Base-by-base conservation (phyloP, 2,888 invertebrate genomes). In the Hoplodrina blanda region DNA sequence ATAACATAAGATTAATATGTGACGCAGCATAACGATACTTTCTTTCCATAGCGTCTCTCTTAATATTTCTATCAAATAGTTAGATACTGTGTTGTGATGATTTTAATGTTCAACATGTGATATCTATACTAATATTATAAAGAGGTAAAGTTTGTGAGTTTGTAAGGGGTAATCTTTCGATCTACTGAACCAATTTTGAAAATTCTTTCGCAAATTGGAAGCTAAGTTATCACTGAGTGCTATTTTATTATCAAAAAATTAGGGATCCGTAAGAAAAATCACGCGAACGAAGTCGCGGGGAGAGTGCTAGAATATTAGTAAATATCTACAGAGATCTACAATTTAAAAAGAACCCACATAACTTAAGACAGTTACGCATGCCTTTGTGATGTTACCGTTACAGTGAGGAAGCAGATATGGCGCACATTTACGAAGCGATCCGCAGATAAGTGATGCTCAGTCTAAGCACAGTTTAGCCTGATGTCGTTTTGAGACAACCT, bases 71-170 rank as follows among this genome's bases (percentile, higher is more conserved):
- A 33, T 33, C 0, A 33, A 20, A 52, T 30, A 30, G 4, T 30
- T n/a, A n/a, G n/a, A n/a, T n/a, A n/a, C n/a, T n/a, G n/a, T n/a
- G n/a, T n/a, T 41, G 10, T 13, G 30, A 2, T 57, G 20, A 44
- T 44, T n/a, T 20, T 37, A 25, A 25, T 59, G 33, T 44, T 69
- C n/a, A 15, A n/a, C 37, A 69, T 69, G 68, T 17, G 20, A 50
- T 41, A n/a, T n/a, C n/a, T n/a, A n/a, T n/a, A n/a, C n/a, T n/a
- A n/a, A n/a, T n/a, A n/a, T n/a, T n/a, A n/a, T n/a, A n/a, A n/a
- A n/a, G n/a, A n/a, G n/a, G n/a, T n/a, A n/a, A n/a, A n/a, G n/a
- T n/a, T n/a, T n/a, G n/a, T n/a, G n/a, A n/a, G n/a, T n/a, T n/a
- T n/a, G n/a, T n/a, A n/a, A 25, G 25, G 25, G 25, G 25, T 25